Base-by-base conservation (phyloP, 1,140 invertebrate species). In the Drosophila teissieri region DNA sequence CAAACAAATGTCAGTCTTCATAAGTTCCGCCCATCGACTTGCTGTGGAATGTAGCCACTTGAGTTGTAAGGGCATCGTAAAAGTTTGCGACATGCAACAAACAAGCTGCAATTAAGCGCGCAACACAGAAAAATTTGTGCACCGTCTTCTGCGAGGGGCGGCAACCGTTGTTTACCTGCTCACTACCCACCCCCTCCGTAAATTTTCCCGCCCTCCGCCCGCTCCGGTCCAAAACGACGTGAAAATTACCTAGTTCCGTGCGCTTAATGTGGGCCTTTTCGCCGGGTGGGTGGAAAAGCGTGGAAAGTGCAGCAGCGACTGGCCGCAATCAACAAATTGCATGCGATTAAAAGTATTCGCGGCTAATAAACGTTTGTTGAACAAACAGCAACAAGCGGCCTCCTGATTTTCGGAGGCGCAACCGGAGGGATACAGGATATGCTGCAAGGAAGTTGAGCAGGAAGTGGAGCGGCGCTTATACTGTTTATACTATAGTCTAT, bases 241-340 rank as follows among this genome's bases (percentile, higher is more conserved):
- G 83, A 77, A 86, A 86, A 86, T 88, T 83, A 80, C 70, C 83
- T 62, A 83, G 83, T 86, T 86, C 83, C 83, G 83, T 88, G 83
- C 62, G 63, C 72, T 70, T 11, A 57, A 69, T 19, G 19, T 12
- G 37, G 34, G 67, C 14, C 14, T n/a, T 12, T 15, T 39, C 14
- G 37, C 37, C 10, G 60, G 2, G 2, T 63, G 60, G 64, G 40
- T 36, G 58, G 60, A 54, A 70, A 55, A 61, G 48, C 60, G 53
- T 31, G 60, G 60, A 62, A 63, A 63, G 37, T 53, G 55, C 46
- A 44, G 55, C 46, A 44, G 36, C 60, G 73, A 67, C 46, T 60
- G 73, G 49, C 73, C 62, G 46, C 42, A 53, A 68, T 67, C 73
- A 76, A 79, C 84, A 89, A 86, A 86, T 86, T 86, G 83, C 84